Percentiles rank a stretch among this genome's conserved stretches.
Evolutionary conservation across 2,113 vertebrate species (phyloP).

Genomic region (Pluvianellus socialis): DNA sequence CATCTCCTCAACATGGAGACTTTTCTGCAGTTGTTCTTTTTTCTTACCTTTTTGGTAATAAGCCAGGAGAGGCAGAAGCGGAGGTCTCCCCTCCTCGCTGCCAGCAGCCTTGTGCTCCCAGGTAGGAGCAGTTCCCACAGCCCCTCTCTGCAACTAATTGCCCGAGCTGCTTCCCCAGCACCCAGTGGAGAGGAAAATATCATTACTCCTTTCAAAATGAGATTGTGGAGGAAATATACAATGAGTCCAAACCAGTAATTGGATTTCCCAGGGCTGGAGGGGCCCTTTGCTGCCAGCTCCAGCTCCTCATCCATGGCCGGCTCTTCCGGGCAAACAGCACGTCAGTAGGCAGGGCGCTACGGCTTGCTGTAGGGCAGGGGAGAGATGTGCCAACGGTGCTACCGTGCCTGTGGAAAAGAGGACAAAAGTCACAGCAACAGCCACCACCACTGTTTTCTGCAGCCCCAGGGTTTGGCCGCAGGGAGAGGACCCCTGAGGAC

Average conservation of each 20-base stretch:
- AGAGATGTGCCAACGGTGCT: neutral
- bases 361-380: neutral
- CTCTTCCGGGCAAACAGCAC: neutral
- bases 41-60: neutral
- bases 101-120: neutral
- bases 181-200: neutral
- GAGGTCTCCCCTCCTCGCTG: neutral
- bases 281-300: neutral
- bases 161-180: neutral
- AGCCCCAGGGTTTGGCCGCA: neutral
- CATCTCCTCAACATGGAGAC: neutral
- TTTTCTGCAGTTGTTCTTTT: neutral
- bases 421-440: neutral
- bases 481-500: neutral
- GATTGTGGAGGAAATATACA: neutral
- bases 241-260: neutral
- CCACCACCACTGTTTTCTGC: neutral
- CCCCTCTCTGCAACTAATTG: neutral
- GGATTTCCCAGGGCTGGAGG: neutral
- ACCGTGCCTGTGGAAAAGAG: neutral
- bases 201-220: conserved; percentile 40
- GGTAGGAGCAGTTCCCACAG: neutral
- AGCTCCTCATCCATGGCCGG: neutral
- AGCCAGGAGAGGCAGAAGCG: neutral
- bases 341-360: fast-evolving